A percentile compares a stretch with the other conserved stretches of the same genome.
Evolutionary conservation across 2,797 vertebrate genomes (phyloP).

Genomic region (Pelodytes ibericus): DNA sequence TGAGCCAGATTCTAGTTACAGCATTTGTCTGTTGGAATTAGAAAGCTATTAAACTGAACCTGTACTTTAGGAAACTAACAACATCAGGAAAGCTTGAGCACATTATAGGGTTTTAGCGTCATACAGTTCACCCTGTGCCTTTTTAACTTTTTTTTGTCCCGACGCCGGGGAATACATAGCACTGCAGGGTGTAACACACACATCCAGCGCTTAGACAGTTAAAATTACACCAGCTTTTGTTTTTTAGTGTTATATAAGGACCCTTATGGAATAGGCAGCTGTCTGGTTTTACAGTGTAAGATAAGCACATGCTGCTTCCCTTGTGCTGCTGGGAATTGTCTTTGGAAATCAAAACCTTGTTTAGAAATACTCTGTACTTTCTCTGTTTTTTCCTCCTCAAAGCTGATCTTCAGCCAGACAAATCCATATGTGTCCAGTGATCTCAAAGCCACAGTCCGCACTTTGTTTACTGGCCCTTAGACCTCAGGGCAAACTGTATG

Average conservation of each 20-base stretch:
- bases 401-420: neutral
- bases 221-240: neutral
- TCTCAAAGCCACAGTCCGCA: too few relatives aligned
- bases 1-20: too few relatives aligned
- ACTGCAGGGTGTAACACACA: too few relatives aligned
- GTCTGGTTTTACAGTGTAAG: conserved; percentile 14
- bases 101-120: neutral
- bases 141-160: too few relatives aligned
- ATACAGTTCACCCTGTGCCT: neutral
- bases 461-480: too few relatives aligned
- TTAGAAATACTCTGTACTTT: neutral
- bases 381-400: neutral
- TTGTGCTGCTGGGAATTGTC: conserved; percentile 20
- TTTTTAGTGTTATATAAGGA: neutral
- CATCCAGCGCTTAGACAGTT: neutral
- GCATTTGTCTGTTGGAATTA: too few relatives aligned
- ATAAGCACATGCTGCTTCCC: conserved; percentile 31
- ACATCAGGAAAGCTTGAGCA: too few relatives aligned
- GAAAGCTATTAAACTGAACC: too few relatives aligned
- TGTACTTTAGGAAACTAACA: too few relatives aligned
- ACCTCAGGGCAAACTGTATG: too few relatives aligned
- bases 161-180: too few relatives aligned
- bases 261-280: neutral
- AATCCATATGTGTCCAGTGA: neutral
- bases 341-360: conserved; percentile 38